phyloP scores from a whole-genome alignment of 2,888 invertebrate species.

The Drosophila cyrtoloma region DNA sequence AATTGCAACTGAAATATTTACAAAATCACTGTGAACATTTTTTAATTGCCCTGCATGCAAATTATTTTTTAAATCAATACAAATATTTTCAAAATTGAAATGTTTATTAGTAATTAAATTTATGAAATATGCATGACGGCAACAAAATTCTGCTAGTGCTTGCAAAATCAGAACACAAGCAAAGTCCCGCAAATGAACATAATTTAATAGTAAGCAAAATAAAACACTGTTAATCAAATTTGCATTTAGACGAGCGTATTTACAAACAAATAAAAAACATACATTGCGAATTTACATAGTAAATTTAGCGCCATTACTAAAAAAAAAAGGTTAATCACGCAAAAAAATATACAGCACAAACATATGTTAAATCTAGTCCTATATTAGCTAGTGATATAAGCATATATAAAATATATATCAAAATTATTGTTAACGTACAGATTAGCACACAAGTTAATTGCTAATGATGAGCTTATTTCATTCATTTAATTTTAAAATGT shows the following conservation, averaged over 20 bases:
- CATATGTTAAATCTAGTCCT: slow-evolving; percentile 53
- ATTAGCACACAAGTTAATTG: slow-evolving; percentile 26
- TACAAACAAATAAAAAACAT: slow-evolving; percentile 32
- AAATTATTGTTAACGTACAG: slow-evolving; percentile 21
- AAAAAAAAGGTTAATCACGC: slow-evolving; percentile 7
- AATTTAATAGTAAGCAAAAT: slow-evolving; percentile 45
- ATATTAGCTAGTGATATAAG: slow-evolving; percentile 54
- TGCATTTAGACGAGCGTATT: slow-evolving; percentile 76
- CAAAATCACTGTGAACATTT: slow-evolving; percentile 22
- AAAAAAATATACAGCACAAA: slow-evolving; percentile 19
- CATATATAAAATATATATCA: slow-evolving; percentile 2
- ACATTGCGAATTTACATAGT: slow-evolving; percentile 78
- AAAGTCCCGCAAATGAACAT: slow-evolving; percentile 45
- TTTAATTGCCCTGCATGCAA: slow-evolving; percentile 40
- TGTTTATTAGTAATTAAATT: slow-evolving; percentile 27
- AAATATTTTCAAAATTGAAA: slow-evolving; percentile 35
- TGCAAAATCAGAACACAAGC: slow-evolving; percentile 33
- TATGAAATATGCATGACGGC: slow-evolving; percentile 33
- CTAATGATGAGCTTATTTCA: slow-evolving; percentile 25
- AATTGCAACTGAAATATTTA: slow-evolving; percentile 42
- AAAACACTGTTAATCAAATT: slow-evolving; percentile 79
- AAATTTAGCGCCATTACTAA: slow-evolving; percentile 62
- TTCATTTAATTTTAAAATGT: slow-evolving; percentile 11
- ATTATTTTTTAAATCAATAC: slow-evolving; percentile 5
- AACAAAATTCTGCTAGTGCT: slow-evolving; percentile 13